A percentile compares a stretch with the other conserved stretches of the same genome.
Evolutionary conservation across 2,888 invertebrate genomes (phyloP).

Genomic region (Mythimna ferrago): DNA sequence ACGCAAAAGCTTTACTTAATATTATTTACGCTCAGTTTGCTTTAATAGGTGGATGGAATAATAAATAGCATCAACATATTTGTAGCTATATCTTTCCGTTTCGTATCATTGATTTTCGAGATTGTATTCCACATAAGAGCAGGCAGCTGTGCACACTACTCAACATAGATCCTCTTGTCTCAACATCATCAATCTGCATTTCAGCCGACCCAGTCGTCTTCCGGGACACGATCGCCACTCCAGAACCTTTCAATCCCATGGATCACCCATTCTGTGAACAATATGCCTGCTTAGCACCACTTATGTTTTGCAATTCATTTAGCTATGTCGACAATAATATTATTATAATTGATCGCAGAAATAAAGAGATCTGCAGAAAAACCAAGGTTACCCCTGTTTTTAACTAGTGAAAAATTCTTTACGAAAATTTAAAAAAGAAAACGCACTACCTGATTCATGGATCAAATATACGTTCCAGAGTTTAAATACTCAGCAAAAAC

Average conservation of each 20-base stretch:
- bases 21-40: constrained; percentile 46
- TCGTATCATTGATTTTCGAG: not conserved
- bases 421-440: not conserved
- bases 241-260: not conserved
- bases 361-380: not conserved
- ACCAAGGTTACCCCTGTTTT: not conserved
- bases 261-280: not conserved
- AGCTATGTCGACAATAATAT: not conserved
- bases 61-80: constrained; percentile 6
- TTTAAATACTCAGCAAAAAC: not conserved
- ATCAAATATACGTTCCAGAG: not conserved
- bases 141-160: not conserved
- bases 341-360: not conserved
- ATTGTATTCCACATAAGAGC: not conserved
- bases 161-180: not conserved
- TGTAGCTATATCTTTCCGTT: no score
- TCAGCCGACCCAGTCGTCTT: not conserved
- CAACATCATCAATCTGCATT: not conserved
- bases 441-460: no score
- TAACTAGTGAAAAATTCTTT: no score
- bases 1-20: constrained; percentile 47
- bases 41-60: constrained; percentile 22
- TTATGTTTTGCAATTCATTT: not conserved
- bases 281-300: not conserved
- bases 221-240: not conserved